Conservation (phyloP, 1,140 invertebrate species). For the Drosophila lacteicornis region DNA sequence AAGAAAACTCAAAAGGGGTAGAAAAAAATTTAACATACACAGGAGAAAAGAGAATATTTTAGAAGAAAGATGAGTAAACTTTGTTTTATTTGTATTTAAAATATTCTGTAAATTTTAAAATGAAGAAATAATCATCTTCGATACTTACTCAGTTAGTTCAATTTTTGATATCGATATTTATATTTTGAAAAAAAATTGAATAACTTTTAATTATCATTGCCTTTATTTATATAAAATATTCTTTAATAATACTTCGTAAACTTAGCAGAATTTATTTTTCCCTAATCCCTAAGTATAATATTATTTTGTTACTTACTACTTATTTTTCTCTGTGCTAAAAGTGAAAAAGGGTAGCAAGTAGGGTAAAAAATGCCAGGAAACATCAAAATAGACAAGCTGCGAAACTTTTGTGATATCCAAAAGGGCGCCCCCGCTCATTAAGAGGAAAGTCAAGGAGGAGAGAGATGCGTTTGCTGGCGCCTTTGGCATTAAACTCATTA, state of each 20-base stretch:
- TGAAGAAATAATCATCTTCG: no score
- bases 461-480: slow-evolving; percentile 61
- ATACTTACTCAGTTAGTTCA: no score
- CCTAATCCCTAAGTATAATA: no score
- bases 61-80: not conserved
- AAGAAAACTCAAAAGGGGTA: not conserved
- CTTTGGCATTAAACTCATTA: slow-evolving; percentile 83
- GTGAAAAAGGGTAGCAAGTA: slow-evolving; percentile 14
- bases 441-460: slow-evolving; percentile 26
- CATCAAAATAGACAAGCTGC: slow-evolving; percentile 56
- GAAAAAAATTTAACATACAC: slow-evolving; percentile 1
- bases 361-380: slow-evolving; percentile 3
- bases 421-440: slow-evolving; percentile 63
- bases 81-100: no score
- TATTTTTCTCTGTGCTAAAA: not conserved
- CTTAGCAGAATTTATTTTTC: no score
- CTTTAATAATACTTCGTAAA: no score
- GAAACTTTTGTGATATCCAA: slow-evolving; percentile 53
- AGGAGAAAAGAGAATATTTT: not conserved
- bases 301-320: no score
- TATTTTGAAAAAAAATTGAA: no score
- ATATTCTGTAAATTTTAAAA: no score
- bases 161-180: no score
- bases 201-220: no score
- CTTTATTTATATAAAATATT: no score